phyloP scores from a whole-genome alignment of 2,888 invertebrate genomes.

The Hymenopus coronatus region DNA sequence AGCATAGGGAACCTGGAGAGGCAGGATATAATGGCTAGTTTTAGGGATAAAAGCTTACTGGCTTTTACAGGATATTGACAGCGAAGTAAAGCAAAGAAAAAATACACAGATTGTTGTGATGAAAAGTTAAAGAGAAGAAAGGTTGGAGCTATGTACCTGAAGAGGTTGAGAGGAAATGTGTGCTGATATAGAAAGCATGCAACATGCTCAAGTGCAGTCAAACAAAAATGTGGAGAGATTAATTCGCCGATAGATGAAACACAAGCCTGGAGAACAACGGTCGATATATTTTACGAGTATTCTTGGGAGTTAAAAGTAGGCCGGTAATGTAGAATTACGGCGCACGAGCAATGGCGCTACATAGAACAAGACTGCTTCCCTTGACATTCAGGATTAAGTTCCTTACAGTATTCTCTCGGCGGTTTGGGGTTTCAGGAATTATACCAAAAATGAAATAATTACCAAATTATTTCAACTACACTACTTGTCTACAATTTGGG shows the following conservation, averaged over 20 bases:
- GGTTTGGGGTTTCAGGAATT: too few relatives aligned
- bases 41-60: neutral
- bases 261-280: neutral
- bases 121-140: neutral
- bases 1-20: neutral
- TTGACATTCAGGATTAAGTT: too few relatives aligned
- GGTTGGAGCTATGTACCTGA: neutral
- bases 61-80: neutral
- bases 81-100: neutral
- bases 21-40: neutral
- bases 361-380: too few relatives aligned
- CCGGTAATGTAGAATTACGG: neutral
- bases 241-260: neutral
- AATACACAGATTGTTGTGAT: neutral
- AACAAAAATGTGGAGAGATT: neutral
- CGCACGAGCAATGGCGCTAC: too few relatives aligned
- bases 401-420: too few relatives aligned
- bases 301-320: neutral
- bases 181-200: neutral
- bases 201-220: neutral
- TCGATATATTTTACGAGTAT: neutral
- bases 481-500: too few relatives aligned
- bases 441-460: too few relatives aligned
- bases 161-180: neutral
- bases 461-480: too few relatives aligned